Percentiles rank a stretch among this genome's conserved stretches.
phyloP scores from a whole-genome alignment of 2,888 invertebrate genomes.

The Toxonevra muliebris region DNA sequence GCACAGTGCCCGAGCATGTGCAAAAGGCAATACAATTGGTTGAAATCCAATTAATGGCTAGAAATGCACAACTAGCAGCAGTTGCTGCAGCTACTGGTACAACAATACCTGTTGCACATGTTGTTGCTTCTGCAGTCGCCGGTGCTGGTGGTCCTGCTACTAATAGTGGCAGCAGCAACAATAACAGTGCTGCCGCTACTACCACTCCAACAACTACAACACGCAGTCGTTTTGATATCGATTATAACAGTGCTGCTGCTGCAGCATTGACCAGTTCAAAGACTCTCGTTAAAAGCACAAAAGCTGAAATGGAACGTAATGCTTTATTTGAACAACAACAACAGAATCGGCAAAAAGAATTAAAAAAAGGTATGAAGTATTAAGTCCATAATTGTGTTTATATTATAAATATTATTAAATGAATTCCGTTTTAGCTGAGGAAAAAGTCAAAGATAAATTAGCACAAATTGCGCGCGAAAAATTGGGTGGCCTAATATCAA shows the following conservation, averaged over 20 bases:
- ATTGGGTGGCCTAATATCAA: conserved; percentile 68
- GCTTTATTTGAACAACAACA: conserved; percentile 45
- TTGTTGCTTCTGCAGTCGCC: not conserved
- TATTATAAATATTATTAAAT: not conserved
- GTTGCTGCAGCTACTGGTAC: conserved; percentile 37
- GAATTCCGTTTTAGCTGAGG: conserved; percentile 64
- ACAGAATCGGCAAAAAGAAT: conserved; percentile 48
- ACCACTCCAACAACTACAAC: not conserved
- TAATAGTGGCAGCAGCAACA: conserved; percentile 21
- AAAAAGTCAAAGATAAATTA: conserved; percentile 70
- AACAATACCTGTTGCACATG: conserved; percentile 17
- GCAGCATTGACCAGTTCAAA: not conserved
- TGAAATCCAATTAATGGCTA: conserved; percentile 59
- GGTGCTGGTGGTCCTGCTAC: not conserved
- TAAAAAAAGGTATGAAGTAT: conserved; percentile 46
- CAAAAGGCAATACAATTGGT: conserved; percentile 62
- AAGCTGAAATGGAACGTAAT: conserved; percentile 45
- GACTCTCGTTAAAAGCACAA: conserved; percentile 30
- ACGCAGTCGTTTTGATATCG: conserved; percentile 38
- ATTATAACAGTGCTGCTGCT: conserved; percentile 30
- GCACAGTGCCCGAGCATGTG: conserved; percentile 58
- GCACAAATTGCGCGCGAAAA: conserved; percentile 70
- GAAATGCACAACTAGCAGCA: conserved; percentile 50
- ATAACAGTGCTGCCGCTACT: conserved; percentile 30
- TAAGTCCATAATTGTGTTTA: not conserved